Evolutionary conservation across 2,113 vertebrate species (phyloP), one percentile per base, ranked within the genome.

Genomic region (Paratilapia polleni): DNA sequence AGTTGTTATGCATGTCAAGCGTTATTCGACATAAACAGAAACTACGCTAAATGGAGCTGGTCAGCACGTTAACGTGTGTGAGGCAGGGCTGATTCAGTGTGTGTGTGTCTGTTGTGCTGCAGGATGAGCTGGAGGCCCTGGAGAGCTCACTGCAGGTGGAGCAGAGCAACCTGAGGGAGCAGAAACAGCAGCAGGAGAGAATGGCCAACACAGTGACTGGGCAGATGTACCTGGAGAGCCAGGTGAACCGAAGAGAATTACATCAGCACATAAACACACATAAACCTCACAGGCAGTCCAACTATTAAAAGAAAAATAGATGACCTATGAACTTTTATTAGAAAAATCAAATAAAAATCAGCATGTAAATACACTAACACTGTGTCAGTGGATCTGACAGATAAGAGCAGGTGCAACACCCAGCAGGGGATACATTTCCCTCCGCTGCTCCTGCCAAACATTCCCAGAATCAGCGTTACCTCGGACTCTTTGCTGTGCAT

Each of bases 191-290:
- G 84, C 97, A 99, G 81, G 97, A 99, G 78, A 96, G 98, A 52
- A 91, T 96, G 31, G 97, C 98, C 2, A 95, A 96, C 88, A 97
- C 97, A 0, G 97, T 99, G 76, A 99, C 98, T 0, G 98, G 97
- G 36, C 98, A 99, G 95, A 99, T 99, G 98, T 98, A 95, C 87
- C 92, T 97, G 82, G 98, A 99, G 94, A 98, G 97, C 86, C 98
- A 99, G 97, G 98, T 99, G 84, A 90, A 17, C 7, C 0, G 12
- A 22, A 82, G 13, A 49, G 8, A 28, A n/a, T 56, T 34, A n/a
- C 49, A 73, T 24, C 10, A 22, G 8, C 47, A 38, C 60, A 34
- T 22, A 11, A 24, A 56, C 20, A 34, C 17, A 38, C 20, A 31
- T 19, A n/a, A 34, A 52, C 5, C 4, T 6, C 63, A 26, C 28